phyloP scores from a whole-genome alignment of 2,797 vertebrate genomes.

The Pristis pectinata region DNA sequence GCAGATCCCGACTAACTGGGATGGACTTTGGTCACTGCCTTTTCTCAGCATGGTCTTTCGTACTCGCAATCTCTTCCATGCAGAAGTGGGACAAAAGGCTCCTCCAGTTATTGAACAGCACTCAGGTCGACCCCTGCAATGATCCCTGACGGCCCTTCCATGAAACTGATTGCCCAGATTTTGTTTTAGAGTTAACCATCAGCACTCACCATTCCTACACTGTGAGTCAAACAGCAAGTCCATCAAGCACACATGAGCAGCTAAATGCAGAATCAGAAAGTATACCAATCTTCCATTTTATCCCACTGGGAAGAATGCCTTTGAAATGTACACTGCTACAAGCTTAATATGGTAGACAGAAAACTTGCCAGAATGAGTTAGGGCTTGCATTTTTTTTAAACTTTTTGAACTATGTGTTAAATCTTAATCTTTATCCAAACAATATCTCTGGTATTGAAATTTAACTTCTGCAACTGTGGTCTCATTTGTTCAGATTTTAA shows the following conservation, averaged over 20 bases:
- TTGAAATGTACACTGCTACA: neutral
- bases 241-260: neutral
- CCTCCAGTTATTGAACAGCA: neutral
- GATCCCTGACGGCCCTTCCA: neutral
- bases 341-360: neutral
- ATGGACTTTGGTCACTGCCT: neutral
- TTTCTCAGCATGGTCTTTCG: conserved; percentile 1
- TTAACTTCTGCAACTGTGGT: neutral
- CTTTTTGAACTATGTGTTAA: neutral
- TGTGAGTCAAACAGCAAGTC: neutral
- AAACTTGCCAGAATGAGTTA: neutral
- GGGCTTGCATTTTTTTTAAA: neutral
- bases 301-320: neutral
- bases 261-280: neutral
- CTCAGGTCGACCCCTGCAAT: neutral
- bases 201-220: neutral
- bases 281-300: neutral
- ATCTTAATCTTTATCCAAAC: neutral
- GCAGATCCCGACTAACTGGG: conserved; percentile 47
- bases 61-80: neutral
- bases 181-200: neutral
- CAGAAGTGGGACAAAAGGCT: neutral
- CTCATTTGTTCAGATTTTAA: neutral
- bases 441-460: neutral
- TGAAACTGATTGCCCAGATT: neutral